Evolutionary conservation across 2,888 invertebrate species (phyloP).

Genomic region (Caenorhabditis afra): DNA sequence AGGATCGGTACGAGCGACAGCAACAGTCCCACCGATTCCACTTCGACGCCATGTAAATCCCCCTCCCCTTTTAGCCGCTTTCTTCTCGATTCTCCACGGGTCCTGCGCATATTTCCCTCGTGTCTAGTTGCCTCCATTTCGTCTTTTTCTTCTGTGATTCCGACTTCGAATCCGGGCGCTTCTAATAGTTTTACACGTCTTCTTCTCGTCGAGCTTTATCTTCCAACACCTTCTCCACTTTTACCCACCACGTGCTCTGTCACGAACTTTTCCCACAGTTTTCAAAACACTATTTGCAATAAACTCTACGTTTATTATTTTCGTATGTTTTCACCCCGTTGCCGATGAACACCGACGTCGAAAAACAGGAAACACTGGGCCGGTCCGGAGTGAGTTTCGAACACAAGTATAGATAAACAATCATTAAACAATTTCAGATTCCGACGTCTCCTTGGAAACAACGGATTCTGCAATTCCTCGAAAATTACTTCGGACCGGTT

Average conservation of each 20-base stretch:
- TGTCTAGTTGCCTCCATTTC: constrained; percentile 18
- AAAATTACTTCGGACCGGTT: constrained; percentile 31
- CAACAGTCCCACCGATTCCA: constrained; percentile 80
- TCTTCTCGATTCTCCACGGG: constrained; percentile 8
- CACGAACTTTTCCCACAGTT: too few relatives aligned
- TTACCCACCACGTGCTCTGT: too few relatives aligned
- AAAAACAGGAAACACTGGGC: neutral
- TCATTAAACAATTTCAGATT: constrained; percentile 19
- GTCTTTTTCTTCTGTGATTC: neutral
- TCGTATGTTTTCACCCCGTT: too few relatives aligned
- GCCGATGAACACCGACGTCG: constrained; percentile 8
- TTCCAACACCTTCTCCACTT: too few relatives aligned
- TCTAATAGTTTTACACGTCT: too few relatives aligned
- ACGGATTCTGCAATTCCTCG: constrained; percentile 28
- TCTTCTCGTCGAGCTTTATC: too few relatives aligned
- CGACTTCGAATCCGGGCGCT: too few relatives aligned
- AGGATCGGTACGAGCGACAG: constrained; percentile 77
- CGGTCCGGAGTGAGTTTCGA: constrained; percentile 29
- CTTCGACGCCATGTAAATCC: constrained; percentile 80
- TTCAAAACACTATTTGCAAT: too few relatives aligned
- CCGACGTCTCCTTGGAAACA: constrained; percentile 26
- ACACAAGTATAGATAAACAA: neutral
- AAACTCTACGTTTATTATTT: too few relatives aligned
- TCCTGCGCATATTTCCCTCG: constrained; percentile 6
- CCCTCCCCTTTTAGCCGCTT: neutral